phyloP scores from a whole-genome alignment of 2,797 vertebrate species.

The Pachyuromys duprasi region DNA sequence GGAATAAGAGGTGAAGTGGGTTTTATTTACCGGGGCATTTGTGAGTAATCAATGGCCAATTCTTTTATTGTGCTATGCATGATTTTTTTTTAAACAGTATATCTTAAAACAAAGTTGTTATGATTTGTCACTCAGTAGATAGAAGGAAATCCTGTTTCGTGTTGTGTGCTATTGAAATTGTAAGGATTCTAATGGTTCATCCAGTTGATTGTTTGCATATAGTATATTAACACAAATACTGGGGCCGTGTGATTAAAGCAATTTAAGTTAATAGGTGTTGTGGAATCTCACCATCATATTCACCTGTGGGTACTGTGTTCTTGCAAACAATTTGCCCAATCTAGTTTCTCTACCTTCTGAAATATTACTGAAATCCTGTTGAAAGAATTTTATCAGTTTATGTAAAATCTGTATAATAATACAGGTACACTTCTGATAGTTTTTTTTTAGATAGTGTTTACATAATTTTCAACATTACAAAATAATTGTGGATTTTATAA shows the following conservation, averaged over 20 bases:
- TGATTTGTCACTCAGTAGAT: not conserved
- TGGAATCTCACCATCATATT: not conserved
- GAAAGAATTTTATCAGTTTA: not conserved
- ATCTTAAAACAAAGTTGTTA: conserved; percentile 5
- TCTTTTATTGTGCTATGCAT: not conserved
- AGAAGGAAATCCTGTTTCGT: not conserved
- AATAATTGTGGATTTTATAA: not conserved
- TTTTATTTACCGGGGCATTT: not conserved
- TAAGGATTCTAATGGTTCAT: not conserved
- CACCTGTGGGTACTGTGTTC: not conserved
- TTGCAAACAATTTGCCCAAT: not conserved
- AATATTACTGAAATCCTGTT: not conserved
- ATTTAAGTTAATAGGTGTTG: conserved; percentile 14
- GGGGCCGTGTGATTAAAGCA: not conserved
- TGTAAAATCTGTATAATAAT: not conserved
- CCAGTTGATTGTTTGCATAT: not conserved
- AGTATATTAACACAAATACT: conserved; percentile 7
- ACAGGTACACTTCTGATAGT: not conserved
- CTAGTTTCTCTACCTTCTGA: not conserved
- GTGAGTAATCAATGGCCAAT: not conserved
- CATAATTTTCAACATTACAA: not conserved
- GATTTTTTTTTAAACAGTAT: not conserved
- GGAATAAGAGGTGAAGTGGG: not conserved
- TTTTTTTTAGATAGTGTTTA: not conserved
- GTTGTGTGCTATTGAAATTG: not conserved